These are phyloP conservation scores for Melanchra persicariae DNA, from an alignment of 2,888 invertebrate genomes.

Conservation along the genomic window DNA sequence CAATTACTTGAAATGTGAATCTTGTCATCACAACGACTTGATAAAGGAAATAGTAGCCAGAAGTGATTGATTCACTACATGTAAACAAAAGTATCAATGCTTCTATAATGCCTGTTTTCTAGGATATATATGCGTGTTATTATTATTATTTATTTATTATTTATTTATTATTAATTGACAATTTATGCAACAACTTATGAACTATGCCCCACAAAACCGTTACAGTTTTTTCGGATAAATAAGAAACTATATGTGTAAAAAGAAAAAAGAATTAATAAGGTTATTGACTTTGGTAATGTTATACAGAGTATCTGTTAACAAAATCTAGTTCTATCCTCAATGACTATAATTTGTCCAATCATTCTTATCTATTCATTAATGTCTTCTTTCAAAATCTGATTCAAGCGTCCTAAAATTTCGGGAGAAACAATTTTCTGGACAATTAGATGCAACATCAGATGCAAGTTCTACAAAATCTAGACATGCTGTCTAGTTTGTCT, in stretches of 20 bases:
- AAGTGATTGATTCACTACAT: constrained; percentile 40
- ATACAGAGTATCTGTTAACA: constrained; percentile 7
- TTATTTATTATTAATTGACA: no score
- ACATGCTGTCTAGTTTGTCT: constrained; percentile 39
- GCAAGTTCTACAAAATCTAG: constrained; percentile 34
- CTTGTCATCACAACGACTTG: constrained; percentile 40
- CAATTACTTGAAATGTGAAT: constrained; percentile 45
- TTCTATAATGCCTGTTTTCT: constrained; percentile 31
- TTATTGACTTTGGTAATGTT: constrained; percentile 28
- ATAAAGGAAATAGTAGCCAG: constrained; percentile 48
- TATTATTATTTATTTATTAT: no score
- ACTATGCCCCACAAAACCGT: no score
- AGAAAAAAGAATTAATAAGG: no score
- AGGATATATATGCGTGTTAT: constrained; percentile 26
- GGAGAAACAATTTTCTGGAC: not conserved
- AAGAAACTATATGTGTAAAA: no score
- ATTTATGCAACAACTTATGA: no score
- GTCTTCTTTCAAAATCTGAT: not conserved
- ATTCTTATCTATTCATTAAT: not conserved
- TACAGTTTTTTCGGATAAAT: no score
- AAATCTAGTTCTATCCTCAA: constrained; percentile 2
- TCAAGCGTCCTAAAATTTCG: not conserved
- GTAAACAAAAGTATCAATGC: constrained; percentile 39
- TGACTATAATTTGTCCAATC: not conserved
- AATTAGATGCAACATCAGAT: constrained; percentile 11